A percentile compares a stretch with the other conserved stretches of the same genome.
These are phyloP conservation scores for Drosophila quinaria DNA, from an alignment of 2,888 invertebrate species.

Conservation along the genomic window DNA sequence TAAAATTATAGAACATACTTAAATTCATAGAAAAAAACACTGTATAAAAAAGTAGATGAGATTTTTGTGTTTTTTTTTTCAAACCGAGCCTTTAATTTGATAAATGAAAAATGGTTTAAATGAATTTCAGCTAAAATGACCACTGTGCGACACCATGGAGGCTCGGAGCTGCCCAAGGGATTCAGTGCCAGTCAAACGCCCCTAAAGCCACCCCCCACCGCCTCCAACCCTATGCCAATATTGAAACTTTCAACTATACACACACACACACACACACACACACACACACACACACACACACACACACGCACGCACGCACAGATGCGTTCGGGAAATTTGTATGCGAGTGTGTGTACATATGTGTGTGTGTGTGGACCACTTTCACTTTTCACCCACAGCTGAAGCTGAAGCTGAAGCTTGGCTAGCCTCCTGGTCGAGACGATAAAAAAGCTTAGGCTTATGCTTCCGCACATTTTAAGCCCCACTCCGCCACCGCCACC, in stretches of 20 bases:
- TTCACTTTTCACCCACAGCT: slow-evolving; percentile 58
- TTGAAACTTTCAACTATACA: slow-evolving; percentile 78
- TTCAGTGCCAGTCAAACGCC: slow-evolving; percentile 47
- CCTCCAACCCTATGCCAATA: slow-evolving; percentile 64
- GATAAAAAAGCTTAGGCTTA: slow-evolving; percentile 81
- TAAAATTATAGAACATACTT: too few relatives aligned
- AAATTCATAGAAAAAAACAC: too few relatives aligned
- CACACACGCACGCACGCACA: slow-evolving; percentile 23
- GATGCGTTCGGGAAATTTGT: slow-evolving; percentile 20
- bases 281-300: slow-evolving; percentile 41
- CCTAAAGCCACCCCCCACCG: slow-evolving; percentile 6
- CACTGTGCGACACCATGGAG: slow-evolving; percentile 17
- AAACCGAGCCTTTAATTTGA: too few relatives aligned
- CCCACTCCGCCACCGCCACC: slow-evolving; percentile 13
- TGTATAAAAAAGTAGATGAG: too few relatives aligned
- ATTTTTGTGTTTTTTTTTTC: too few relatives aligned
- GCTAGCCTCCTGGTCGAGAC: slow-evolving; percentile 72
- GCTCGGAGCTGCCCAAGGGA: slow-evolving; percentile 38
- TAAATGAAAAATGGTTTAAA: not conserved
- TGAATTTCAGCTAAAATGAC: not conserved
- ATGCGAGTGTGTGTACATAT: slow-evolving; percentile 51
- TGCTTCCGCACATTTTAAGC: slow-evolving; percentile 78
- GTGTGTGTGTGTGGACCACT: slow-evolving; percentile 59
- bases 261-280: slow-evolving; percentile 23
- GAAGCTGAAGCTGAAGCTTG: slow-evolving; percentile 32